Percentiles rank a stretch among this genome's conserved stretches.
phyloP scores from a whole-genome alignment of 1,140 invertebrate genomes.

The fruit fly (Drosophila melanogaster) region DNA sequence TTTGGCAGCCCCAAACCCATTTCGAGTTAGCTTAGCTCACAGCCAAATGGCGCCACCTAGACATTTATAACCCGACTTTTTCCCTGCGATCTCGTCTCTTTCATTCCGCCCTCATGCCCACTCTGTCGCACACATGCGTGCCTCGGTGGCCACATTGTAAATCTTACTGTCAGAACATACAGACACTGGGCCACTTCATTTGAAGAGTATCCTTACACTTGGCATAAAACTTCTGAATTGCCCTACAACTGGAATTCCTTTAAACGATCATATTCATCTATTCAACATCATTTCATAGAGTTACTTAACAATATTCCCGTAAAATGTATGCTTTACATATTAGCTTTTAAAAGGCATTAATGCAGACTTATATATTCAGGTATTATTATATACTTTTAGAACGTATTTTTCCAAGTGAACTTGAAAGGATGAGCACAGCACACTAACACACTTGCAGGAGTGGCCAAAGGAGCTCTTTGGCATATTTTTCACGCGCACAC shows the following conservation, averaged over 20 bases:
- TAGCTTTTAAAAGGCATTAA: too few relatives aligned
- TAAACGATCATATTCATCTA: too few relatives aligned
- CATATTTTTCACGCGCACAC: conserved; percentile 57
- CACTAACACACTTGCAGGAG: conserved; percentile 1
- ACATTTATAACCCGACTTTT: conserved; percentile 65
- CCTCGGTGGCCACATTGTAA: conserved; percentile 72
- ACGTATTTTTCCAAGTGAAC: conserved; percentile 11
- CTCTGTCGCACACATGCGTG: conserved; percentile 47
- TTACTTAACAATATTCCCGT: too few relatives aligned
- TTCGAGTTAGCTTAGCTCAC: conserved; percentile 57
- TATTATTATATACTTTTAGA: not conserved
- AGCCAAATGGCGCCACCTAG: conserved; percentile 78
- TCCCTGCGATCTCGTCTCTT: conserved; percentile 27
- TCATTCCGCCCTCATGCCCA: not conserved
- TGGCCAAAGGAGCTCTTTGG: conserved; percentile 36
- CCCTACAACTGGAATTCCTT: too few relatives aligned
- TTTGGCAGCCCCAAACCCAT: conserved; percentile 67
- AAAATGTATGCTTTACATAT: too few relatives aligned
- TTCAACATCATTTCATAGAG: too few relatives aligned
- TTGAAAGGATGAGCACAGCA: conserved; percentile 9
- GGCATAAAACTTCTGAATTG: not conserved
- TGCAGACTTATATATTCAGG: too few relatives aligned
- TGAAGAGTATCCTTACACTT: conserved; percentile 30
- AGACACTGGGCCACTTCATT: conserved; percentile 64
- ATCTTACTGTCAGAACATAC: conserved; percentile 76